These are phyloP conservation scores for Erpetoichthys calabaricus DNA, from an alignment of 2,797 vertebrate species.

Conservation along the genomic window DNA sequence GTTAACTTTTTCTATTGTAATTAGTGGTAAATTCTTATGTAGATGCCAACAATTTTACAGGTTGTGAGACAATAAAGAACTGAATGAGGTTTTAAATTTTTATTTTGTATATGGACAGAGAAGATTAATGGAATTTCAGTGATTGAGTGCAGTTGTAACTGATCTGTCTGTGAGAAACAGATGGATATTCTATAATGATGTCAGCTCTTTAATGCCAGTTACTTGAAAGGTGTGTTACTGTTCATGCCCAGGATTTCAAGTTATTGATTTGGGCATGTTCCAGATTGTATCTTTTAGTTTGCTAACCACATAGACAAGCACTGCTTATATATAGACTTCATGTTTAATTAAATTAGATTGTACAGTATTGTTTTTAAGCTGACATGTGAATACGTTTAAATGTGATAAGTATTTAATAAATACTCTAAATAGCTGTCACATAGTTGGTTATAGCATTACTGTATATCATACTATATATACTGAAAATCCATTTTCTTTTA, in stretches of 20 bases:
- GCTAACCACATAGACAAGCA: too few relatives aligned
- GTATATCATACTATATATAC: too few relatives aligned
- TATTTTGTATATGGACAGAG: constrained; percentile 47
- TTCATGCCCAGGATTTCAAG: constrained; percentile 52
- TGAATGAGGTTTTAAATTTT: constrained; percentile 67
- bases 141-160: constrained; percentile 53
- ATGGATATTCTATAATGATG: constrained; percentile 63
- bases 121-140: constrained; percentile 71
- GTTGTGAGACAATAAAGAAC: constrained; percentile 63
- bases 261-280: constrained; percentile 47
- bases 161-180: constrained; percentile 61
- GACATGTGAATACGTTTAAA: too few relatives aligned
- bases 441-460: too few relatives aligned
- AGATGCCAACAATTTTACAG: constrained; percentile 64
- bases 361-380: too few relatives aligned
- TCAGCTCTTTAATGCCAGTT: constrained; percentile 62
- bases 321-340: too few relatives aligned
- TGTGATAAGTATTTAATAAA: too few relatives aligned
- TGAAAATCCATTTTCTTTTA: too few relatives aligned
- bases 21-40: constrained; percentile 62
- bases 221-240: constrained; percentile 56
- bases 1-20: constrained; percentile 20
- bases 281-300: constrained; percentile 2
- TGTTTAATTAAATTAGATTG: too few relatives aligned
- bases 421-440: too few relatives aligned